phyloP scores from a whole-genome alignment of 64 coral and sea anemone genomes.

The Exaiptasia diaphana region DNA sequence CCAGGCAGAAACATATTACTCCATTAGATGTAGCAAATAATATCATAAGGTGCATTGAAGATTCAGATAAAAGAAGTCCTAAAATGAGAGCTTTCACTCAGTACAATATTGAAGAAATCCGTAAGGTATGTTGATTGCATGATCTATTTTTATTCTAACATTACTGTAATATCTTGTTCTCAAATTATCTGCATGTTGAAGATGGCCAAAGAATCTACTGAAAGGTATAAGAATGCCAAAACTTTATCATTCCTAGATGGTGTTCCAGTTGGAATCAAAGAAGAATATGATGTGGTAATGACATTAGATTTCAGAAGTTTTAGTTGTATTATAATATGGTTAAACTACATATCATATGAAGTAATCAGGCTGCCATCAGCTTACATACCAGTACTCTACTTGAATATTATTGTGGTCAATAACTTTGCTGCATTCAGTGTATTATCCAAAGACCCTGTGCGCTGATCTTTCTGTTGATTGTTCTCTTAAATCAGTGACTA shows the following conservation, averaged over 20 bases:
- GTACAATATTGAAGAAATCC: slow-evolving; percentile 55
- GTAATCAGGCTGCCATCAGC: no score
- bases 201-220: slow-evolving; percentile 84
- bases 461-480: no score
- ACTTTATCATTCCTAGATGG: slow-evolving; percentile 91
- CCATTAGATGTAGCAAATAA: slow-evolving; percentile 76
- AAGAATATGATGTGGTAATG: slow-evolving; percentile 72
- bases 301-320: no score
- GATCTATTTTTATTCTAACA: neutral
- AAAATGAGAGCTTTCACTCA: slow-evolving; percentile 73
- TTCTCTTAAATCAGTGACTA: no score
- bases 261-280: slow-evolving; percentile 85
- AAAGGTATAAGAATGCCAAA: slow-evolving; percentile 58
- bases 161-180: no score
- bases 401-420: no score
- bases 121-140: slow-evolving; percentile 40
- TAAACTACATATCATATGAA: neutral
- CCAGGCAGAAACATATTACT: slow-evolving; percentile 54
- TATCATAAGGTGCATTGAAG: slow-evolving; percentile 59
- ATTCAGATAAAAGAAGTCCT: slow-evolving; percentile 44
- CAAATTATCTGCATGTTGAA: neutral
- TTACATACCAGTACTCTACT: no score
- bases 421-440: no score
- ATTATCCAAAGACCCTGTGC: no score
- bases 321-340: no score